Evolutionary conservation across 2,888 invertebrate genomes (phyloP), one percentile per base, ranked within the genome.

Genomic region (Cyclophora albipunctata): DNA sequence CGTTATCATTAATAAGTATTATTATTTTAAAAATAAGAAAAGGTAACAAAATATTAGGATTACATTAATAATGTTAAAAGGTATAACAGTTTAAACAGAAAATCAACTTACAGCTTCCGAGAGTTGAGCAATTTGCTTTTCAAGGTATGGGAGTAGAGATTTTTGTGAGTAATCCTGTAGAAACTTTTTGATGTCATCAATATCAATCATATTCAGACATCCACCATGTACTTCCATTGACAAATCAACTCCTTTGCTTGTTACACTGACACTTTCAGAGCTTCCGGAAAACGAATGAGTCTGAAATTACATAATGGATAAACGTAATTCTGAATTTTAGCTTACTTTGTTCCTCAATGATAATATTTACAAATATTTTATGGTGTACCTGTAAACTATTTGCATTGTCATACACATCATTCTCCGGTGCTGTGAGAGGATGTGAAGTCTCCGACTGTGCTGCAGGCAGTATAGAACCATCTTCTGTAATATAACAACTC

Each of bases 141-240:
- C 99, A 42, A 97, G 93, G 78, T 97, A 96, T 0, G 98, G 98
- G 55, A 98, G 87, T 52, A 99, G 85, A 34, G 96, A 95, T 68
- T 95, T 93, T 7, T 93, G 90, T 53, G 94, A 93, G 85, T 97
- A 98, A 71, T 98, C 97, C 67, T 94, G 93, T 43, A 98, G 90
- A 71, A 98, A 94, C 60, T 92, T 91, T 65, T 95, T 92, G 43
- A 98, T 90, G 66, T 94, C 92, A 67, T 98, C 97, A 47, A 97
- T 90, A 84, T 98, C 98, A 69, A 92, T 92, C 0, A 92, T 84
- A 45, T 95, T 94, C 42, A 98, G 87, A 69, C 93, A 94, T 55
- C 91, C 85, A 45, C 96, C 96, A 76, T 95, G 94, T n/a, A 90
- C 83, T 69, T 90, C 90, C 40, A 78, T 72, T 2, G 87, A 81